These are phyloP conservation scores for Calliopsis andreniformis DNA, from an alignment of 1,140 invertebrate genomes.

Conservation along the genomic window DNA sequence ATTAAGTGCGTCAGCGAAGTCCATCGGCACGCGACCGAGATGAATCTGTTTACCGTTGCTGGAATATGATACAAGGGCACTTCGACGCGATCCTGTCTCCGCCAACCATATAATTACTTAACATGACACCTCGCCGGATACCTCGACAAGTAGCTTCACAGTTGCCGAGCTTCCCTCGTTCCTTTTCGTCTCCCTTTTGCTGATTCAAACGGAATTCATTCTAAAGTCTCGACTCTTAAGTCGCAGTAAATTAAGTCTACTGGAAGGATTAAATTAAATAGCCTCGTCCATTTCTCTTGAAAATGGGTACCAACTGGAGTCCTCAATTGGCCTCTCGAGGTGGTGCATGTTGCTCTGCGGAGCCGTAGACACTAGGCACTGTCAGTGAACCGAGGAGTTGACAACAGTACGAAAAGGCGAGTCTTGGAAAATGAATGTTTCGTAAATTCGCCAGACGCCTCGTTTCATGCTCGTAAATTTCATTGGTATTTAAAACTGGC, in stretches of 20 bases:
- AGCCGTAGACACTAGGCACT: constrained; percentile 23
- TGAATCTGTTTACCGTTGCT: constrained; percentile 22
- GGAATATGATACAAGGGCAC: constrained; percentile 9
- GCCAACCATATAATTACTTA: constrained; percentile 4
- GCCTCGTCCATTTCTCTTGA: no score
- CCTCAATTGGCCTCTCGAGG: no score
- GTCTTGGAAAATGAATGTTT: constrained; percentile 32
- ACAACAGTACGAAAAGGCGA: neutral
- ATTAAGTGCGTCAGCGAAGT: constrained; percentile 70
- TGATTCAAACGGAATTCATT: no score
- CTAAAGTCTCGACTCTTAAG: no score
- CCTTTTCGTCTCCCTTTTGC: no score
- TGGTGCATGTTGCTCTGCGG: no score
- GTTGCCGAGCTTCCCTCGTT: no score
- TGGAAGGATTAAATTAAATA: no score
- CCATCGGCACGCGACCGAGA: constrained; percentile 48
- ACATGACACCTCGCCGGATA: neutral
- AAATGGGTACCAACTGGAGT: no score
- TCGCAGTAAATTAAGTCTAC: no score
- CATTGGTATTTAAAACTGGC: constrained; percentile 28
- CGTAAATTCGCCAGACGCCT: constrained; percentile 23
- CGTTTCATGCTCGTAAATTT: constrained; percentile 30
- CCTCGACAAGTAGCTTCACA: no score
- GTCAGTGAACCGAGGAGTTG: constrained; percentile 21
- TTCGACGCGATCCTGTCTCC: no score